phyloP scores from a whole-genome alignment of 2,113 vertebrate genomes.

The Eolophus roseicapilla region DNA sequence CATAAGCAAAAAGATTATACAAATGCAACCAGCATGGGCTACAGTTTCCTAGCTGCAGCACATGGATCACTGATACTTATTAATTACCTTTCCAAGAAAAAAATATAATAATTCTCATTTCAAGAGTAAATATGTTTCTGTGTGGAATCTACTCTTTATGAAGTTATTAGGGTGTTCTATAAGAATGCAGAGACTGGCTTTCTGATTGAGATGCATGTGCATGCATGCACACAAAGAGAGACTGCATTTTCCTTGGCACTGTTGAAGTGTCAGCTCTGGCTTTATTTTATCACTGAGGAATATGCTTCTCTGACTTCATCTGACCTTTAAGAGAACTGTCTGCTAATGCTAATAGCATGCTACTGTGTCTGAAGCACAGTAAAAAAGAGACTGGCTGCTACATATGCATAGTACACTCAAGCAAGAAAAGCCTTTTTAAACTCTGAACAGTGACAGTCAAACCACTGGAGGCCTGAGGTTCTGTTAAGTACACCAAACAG shows the following conservation, averaged over 20 bases:
- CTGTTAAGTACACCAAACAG: background rate
- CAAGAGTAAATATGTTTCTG: background rate
- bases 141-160: background rate
- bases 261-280: background rate
- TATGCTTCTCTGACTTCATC: background rate
- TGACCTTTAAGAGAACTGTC: slow-evolving; percentile 7
- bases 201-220: background rate
- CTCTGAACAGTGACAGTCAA: background rate
- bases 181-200: background rate
- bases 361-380: background rate
- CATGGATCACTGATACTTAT: background rate
- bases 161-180: background rate
- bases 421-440: background rate
- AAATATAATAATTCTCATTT: background rate
- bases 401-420: background rate
- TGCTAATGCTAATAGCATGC: background rate
- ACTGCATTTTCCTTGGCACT: background rate
- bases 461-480: background rate
- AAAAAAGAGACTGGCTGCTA: background rate
- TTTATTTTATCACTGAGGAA: background rate
- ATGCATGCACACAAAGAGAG: background rate
- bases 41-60: background rate
- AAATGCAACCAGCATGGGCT: background rate
- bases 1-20: slow-evolving; percentile 11
- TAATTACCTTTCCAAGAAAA: background rate